phyloP scores from a whole-genome alignment of 30 jellyfish, hydroid and myxozoan genomes.

The Rhopilema esculentum region DNA sequence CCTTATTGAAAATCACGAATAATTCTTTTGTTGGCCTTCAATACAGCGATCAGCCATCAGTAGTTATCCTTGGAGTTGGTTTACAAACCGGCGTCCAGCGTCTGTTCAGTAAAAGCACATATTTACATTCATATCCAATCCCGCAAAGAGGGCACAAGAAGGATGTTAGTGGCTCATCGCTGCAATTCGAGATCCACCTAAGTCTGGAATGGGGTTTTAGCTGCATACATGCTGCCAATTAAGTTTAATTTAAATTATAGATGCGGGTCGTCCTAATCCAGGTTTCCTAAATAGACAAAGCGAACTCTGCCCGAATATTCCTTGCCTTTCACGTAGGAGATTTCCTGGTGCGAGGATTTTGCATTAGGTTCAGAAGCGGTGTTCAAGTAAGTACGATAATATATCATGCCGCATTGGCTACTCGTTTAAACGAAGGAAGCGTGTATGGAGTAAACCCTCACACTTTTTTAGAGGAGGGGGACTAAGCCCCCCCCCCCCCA shows the following conservation, averaged over 20 bases:
- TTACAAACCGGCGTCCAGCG: background rate
- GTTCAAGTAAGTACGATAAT: no score
- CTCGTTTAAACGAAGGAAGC: no score
- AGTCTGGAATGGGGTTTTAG: background rate
- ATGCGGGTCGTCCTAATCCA: background rate
- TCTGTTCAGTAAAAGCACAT: background rate
- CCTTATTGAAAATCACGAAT: background rate
- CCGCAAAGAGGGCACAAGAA: background rate
- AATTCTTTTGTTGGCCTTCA: background rate
- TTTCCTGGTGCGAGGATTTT: background rate
- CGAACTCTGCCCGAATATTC: background rate
- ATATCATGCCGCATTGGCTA: no score
- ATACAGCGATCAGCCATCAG: background rate
- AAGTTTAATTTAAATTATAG: no score
- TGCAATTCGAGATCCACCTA: no score
- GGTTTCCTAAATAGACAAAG: background rate
- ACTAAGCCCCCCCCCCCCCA: no score
- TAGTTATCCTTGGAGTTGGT: background rate
- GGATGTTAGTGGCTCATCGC: no score
- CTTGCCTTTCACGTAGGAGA: background rate
- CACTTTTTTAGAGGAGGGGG: no score
- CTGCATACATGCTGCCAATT: background rate
- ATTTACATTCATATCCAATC: background rate
- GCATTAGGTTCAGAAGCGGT: no score
- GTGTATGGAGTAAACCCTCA: no score